Conservation (phyloP, 1,140 invertebrate genomes). For the Asobara japonica region DNA sequence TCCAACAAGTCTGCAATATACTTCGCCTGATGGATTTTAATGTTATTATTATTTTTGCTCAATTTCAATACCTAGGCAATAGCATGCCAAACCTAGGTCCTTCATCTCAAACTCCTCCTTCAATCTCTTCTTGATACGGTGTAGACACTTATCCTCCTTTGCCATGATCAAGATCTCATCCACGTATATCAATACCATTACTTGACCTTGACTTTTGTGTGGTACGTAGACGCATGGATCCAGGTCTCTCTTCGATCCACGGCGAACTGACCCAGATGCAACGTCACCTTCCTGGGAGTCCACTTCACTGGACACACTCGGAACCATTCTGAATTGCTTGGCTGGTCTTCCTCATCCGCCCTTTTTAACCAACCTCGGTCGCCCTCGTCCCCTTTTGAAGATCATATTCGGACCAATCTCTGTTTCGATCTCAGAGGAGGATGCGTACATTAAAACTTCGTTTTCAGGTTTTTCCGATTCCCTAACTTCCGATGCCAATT, state of each 20-base stretch:
- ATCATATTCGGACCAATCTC: background rate
- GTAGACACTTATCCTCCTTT: slow-evolving; percentile 1
- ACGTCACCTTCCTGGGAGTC: background rate
- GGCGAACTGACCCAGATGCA: background rate
- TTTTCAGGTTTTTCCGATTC: background rate
- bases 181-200: slow-evolving; percentile 26
- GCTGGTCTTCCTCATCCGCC: background rate
- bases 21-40: slow-evolving; percentile 14
- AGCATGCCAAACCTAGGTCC: slow-evolving; percentile 3
- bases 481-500: background rate
- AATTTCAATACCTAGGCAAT: slow-evolving; percentile 24
- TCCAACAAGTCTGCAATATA: slow-evolving; percentile 21
- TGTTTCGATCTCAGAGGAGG: background rate
- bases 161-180: slow-evolving; percentile 29
- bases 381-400: background rate
- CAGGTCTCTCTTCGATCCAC: background rate
- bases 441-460: background rate
- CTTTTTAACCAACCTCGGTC: background rate
- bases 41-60: background rate
- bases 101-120: slow-evolving; percentile 25
- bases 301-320: background rate
- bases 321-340: background rate
- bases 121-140: slow-evolving; percentile 21
- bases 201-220: background rate
- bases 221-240: slow-evolving; percentile 19